Base-by-base conservation (phyloP, 2,113 vertebrate genomes). In the Indicator indicator region DNA sequence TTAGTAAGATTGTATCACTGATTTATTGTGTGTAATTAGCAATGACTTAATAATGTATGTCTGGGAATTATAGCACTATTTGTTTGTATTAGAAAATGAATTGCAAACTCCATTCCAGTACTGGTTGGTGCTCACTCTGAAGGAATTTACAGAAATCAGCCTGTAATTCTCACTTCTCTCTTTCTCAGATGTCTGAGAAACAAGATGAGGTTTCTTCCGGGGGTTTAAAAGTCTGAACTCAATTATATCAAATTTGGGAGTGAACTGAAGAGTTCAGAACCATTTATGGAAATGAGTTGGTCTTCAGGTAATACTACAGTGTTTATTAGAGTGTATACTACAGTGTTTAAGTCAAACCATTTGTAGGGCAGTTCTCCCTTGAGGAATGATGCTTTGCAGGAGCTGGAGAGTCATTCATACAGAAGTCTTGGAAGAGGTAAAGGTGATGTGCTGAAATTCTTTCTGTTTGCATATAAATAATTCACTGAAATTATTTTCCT, bases 11-110 rank as follows among this genome's bases (percentile, higher is more conserved):
- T 79, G 5, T 74, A 76, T 84, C n/a, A 5, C 11, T 93, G 67
- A 54, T 68, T 88, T 68, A 71, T 83, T 81, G 58, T 65, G 18
- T 62, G 50, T 72, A 90, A 89, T 95, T 93, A 97, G 15, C 59
- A 62, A 11, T 52, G 74, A 71, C 59, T 92, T 84, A 69, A 62
- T 27, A 30, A 62, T 1, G 1, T n/a, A 44, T 69, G 77, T 15
- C 77, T 78, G 83, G 77, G 40, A 81, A 83, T 92, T 90, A 11
- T 7, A 55, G 62, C 44, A 9, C 54, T 65, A 2, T 85, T 95
- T 94, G 71, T 91, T 93, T 91, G 75, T 36, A 23, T 56, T 88
- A 71, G 79, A n/a, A 59, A 68, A 86, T 52, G 38, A 88, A 55
- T 36, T 70, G 60, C 77, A 36, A 9, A 21, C 19, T 15, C 8